Conservation (phyloP, 2,888 invertebrate genomes). For the Catocala nupta region DNA sequence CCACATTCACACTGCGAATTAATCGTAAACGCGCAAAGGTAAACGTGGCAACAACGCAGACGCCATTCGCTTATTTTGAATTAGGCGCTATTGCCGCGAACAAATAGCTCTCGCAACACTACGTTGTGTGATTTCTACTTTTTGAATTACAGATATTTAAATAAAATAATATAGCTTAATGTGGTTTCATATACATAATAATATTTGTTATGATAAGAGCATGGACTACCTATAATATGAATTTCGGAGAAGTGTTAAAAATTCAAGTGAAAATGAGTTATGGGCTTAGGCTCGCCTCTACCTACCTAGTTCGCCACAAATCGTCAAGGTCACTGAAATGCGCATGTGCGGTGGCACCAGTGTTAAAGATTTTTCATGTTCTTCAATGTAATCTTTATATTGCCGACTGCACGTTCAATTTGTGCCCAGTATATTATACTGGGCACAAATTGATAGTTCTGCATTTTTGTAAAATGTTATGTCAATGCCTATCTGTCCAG, state of each 20-base stretch:
- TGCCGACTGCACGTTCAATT: slow-evolving; percentile 35
- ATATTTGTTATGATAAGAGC: too few relatives aligned
- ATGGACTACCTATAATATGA: slow-evolving; percentile 3
- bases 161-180: too few relatives aligned
- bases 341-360: slow-evolving; percentile 78
- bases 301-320: slow-evolving; percentile 64
- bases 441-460: background rate
- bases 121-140: slow-evolving; percentile 6
- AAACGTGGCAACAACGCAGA: slow-evolving; percentile 63
- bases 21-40: slow-evolving; percentile 61
- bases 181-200: too few relatives aligned
- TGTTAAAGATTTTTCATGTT: slow-evolving; percentile 75
- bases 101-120: slow-evolving; percentile 18
- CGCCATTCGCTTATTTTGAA: slow-evolving; percentile 37
- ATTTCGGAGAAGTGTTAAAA: slow-evolving; percentile 4
- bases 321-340: slow-evolving; percentile 76
- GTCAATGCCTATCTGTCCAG: too few relatives aligned
- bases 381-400: slow-evolving; percentile 50
- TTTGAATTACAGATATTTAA: too few relatives aligned
- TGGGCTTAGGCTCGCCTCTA: slow-evolving; percentile 22
- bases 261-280: slow-evolving; percentile 10
- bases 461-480: background rate
- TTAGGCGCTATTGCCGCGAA: slow-evolving; percentile 20
- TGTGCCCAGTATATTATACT: background rate
- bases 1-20: slow-evolving; percentile 62